Conservation (phyloP, 2,888 invertebrate genomes). For the Coelogynopora nodosa region DNA sequence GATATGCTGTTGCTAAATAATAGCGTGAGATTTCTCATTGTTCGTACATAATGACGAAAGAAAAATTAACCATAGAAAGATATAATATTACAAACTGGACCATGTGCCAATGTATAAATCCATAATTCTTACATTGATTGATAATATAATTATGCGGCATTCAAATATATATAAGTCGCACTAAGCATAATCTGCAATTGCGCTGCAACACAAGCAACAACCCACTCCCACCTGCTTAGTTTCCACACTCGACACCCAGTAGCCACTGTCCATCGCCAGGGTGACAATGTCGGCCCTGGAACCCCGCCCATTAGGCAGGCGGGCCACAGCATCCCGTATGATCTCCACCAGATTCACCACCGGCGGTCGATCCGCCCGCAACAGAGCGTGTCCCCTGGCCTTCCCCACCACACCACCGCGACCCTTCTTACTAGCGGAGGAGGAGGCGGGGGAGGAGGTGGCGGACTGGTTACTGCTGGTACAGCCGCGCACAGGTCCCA, state of each 20-base stretch:
- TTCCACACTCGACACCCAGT: neutral
- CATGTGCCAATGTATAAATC: too few relatives aligned
- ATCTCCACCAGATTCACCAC: conserved; percentile 73
- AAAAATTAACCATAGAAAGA: too few relatives aligned
- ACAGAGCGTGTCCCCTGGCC: conserved; percentile 78
- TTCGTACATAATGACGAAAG: too few relatives aligned
- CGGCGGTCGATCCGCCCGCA: conserved; percentile 77
- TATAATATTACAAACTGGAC: too few relatives aligned
- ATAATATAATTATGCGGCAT: too few relatives aligned
- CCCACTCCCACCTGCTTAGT: neutral
- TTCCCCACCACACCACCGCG: conserved; percentile 61
- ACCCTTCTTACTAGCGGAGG: conserved; percentile 65
- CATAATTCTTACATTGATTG: too few relatives aligned
- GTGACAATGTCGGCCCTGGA: conserved; percentile 85
- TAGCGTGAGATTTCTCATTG: too few relatives aligned
- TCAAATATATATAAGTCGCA: too few relatives aligned
- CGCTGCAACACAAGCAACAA: too few relatives aligned
- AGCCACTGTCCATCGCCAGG: conserved; percentile 68
- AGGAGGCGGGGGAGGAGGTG: conserved; percentile 52
- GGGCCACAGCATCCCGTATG: conserved; percentile 86
- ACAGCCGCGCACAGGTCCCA: conserved; percentile 68
- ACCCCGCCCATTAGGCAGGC: conserved; percentile 88
- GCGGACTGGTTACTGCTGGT: neutral
- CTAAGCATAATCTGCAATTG: too few relatives aligned
- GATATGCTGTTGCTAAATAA: too few relatives aligned